Conservation (phyloP, 2,113 vertebrate species). For the zebrafish (Danio rerio) region DNA sequence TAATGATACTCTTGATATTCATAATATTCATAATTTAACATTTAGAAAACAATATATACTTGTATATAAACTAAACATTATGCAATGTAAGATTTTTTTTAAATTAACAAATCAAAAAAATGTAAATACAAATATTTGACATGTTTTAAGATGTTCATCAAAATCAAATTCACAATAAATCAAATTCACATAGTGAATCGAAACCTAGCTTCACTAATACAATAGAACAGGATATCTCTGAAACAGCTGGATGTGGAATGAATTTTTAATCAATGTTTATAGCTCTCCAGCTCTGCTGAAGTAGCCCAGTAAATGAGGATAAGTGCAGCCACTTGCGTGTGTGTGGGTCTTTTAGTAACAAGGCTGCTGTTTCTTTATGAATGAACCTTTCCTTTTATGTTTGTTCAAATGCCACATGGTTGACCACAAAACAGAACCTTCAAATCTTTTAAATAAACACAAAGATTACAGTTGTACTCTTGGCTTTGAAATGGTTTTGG, state of each 20-base stretch:
- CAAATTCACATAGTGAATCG: background rate
- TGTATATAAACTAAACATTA: background rate
- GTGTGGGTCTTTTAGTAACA: constrained; percentile 50
- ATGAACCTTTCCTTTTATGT: constrained; percentile 72
- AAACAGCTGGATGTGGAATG: constrained; percentile 35
- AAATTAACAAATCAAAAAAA: too few species aligned
- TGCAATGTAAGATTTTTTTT: background rate
- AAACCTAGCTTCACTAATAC: constrained; percentile 15
- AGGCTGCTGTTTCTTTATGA: constrained; percentile 63
- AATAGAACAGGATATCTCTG: background rate
- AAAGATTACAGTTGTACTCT: constrained; percentile 59
- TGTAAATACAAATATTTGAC: background rate
- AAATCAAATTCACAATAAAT: background rate
- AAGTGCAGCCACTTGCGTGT: constrained; percentile 29
- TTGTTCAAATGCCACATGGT: constrained; percentile 68
- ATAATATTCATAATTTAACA: background rate
- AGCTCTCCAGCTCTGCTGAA: constrained; percentile 26
- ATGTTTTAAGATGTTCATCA: background rate
- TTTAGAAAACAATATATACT: too few species aligned
- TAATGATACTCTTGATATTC: too few species aligned
- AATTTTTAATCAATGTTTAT: constrained; percentile 26
- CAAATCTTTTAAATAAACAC: constrained; percentile 76
- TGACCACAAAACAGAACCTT: constrained; percentile 72
- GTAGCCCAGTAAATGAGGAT: constrained; percentile 27
- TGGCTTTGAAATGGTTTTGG: constrained; percentile 65